Conservation (phyloP, 2,797 vertebrate genomes). For the Siniperca undulata region DNA sequence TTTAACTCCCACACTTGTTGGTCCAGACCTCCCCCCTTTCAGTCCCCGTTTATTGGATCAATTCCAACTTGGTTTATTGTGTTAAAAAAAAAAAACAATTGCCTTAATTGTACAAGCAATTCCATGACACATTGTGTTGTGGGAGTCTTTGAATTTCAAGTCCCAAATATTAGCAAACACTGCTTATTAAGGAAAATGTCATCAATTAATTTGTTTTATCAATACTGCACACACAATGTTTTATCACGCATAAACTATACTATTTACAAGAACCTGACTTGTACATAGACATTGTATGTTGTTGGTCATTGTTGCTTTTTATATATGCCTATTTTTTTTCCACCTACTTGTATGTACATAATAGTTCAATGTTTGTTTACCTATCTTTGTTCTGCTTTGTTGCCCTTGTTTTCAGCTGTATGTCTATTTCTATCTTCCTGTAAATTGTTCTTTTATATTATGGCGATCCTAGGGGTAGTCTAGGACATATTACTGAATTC, state of each 20-base stretch:
- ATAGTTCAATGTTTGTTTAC: too few species aligned
- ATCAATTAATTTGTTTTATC: neutral
- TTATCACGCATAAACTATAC: neutral
- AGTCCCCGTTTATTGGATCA: neutral
- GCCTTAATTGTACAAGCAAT: neutral
- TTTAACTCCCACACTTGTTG: too few species aligned
- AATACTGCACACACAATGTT: neutral
- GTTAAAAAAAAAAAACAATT: neutral
- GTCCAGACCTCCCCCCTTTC: neutral
- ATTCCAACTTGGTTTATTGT: slow-evolving; percentile 11
- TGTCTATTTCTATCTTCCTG: too few species aligned
- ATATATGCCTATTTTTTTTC: too few species aligned
- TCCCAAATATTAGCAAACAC: neutral
- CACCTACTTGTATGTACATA: too few species aligned
- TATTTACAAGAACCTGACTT: too few species aligned
- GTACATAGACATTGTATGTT: too few species aligned
- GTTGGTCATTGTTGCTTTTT: too few species aligned
- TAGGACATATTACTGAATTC: neutral
- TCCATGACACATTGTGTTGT: neutral
- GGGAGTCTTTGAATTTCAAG: neutral
- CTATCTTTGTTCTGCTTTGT: too few species aligned
- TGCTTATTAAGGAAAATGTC: neutral
- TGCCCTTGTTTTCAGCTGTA: too few species aligned
- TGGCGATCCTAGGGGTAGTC: neutral
- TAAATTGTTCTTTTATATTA: neutral